phyloP scores from a whole-genome alignment of 2,888 invertebrate species.

The Metallyticus violacea region DNA sequence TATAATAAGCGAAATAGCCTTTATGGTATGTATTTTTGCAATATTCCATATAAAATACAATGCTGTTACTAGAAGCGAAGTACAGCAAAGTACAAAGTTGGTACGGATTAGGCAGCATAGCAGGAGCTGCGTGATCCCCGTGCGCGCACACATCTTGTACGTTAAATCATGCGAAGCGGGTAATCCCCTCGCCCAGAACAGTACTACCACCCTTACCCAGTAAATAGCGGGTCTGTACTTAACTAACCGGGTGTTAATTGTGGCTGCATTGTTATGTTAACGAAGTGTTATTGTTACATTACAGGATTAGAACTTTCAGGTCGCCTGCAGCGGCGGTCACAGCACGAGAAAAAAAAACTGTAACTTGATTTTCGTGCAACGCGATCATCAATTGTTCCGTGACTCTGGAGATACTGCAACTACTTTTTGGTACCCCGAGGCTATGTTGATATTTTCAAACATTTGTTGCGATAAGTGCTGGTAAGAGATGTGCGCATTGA shows the following conservation, averaged over 20 bases:
- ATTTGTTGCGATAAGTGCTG: too few species aligned
- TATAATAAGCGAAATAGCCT: too few species aligned
- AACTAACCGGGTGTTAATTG: constrained; percentile 16
- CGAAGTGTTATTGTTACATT: constrained; percentile 1
- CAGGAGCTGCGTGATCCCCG: background rate
- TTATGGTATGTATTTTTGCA: too few species aligned
- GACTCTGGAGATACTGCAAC: background rate
- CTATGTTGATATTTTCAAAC: background rate
- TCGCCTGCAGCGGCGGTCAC: background rate
- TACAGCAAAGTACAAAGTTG: too few species aligned
- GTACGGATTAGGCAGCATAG: constrained; percentile 8
- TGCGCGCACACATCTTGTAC: background rate
- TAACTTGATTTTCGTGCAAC: background rate
- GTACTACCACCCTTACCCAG: background rate
- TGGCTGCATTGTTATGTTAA: constrained; percentile 16
- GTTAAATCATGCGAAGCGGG: constrained; percentile 5
- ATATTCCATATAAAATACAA: too few species aligned
- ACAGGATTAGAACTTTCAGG: background rate
- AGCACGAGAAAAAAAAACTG: background rate
- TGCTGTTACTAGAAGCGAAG: too few species aligned
- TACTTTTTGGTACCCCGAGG: background rate
- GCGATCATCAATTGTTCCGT: background rate
- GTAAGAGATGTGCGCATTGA: too few species aligned
- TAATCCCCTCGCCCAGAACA: background rate
- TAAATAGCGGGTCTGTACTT: constrained; percentile 6